Evolutionary conservation across 2,797 vertebrate genomes (phyloP).

Genomic region (Cuculus canorus): DNA sequence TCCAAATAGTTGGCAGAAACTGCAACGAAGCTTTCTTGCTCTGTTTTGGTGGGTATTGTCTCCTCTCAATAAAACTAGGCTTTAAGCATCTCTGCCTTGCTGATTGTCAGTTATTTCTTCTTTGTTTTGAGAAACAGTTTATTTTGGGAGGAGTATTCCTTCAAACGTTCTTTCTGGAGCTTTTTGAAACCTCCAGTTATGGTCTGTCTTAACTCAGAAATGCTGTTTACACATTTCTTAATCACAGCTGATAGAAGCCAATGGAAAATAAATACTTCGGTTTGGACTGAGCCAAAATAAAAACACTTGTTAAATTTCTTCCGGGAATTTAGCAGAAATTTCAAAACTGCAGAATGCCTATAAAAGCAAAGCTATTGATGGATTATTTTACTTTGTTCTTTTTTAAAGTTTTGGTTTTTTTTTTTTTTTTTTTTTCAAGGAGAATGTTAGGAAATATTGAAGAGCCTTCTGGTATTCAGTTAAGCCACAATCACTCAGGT

Average conservation of each 20-base stretch:
- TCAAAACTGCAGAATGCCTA: neutral
- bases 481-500: neutral
- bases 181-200: neutral
- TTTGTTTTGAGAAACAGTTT: neutral
- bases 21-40: neutral
- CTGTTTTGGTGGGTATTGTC: neutral
- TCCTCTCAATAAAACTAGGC: neutral
- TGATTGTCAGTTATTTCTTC: neutral
- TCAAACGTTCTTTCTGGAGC: neutral
- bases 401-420: too few relatives aligned
- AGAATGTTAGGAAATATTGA: accelerated
- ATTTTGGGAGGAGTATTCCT: neutral
- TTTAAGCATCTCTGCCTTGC: neutral
- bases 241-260: constrained; percentile 15
- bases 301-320: neutral
- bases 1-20: constrained; percentile 12
- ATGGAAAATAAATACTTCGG: neutral
- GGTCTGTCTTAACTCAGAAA: neutral
- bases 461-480: neutral
- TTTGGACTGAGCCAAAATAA: neutral
- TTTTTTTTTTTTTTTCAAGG: neutral
- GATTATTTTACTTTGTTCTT: neutral
- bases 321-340: constrained; percentile 19
- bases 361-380: neutral
- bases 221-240: neutral